These are phyloP conservation scores for Coleophora deauratella DNA, from an alignment of 2,888 invertebrate genomes.

Conservation along the genomic window DNA sequence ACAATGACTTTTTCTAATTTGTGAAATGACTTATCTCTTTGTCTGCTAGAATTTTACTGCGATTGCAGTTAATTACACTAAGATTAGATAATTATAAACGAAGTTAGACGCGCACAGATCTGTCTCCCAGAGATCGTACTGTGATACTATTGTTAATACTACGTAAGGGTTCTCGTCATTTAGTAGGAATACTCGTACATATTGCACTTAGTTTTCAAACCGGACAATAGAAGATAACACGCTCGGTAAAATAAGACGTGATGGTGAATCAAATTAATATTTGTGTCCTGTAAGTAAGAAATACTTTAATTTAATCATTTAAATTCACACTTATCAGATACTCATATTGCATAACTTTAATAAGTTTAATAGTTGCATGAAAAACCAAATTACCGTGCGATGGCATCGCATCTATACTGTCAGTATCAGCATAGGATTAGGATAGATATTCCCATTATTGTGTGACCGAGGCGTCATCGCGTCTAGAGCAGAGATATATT, in stretches of 20 bases:
- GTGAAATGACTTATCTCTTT: background rate
- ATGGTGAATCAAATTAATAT: constrained; percentile 38
- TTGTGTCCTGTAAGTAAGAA: constrained; percentile 33
- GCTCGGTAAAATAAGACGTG: too few relatives aligned
- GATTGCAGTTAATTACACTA: constrained; percentile 23
- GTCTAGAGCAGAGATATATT: too few relatives aligned
- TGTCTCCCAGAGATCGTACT: background rate
- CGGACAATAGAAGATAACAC: too few relatives aligned
- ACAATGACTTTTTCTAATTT: too few relatives aligned
- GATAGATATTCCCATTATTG: too few relatives aligned
- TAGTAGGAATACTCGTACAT: background rate
- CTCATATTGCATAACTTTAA: too few relatives aligned
- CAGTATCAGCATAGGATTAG: too few relatives aligned
- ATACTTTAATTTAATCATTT: background rate
- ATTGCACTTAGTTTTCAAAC: background rate
- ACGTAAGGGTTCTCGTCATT: background rate
- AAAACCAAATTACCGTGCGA: too few relatives aligned
- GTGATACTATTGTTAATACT: background rate
- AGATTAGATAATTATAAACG: constrained; percentile 32
- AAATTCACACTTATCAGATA: too few relatives aligned
- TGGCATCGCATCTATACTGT: too few relatives aligned
- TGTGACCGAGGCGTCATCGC: too few relatives aligned
- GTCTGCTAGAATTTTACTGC: background rate
- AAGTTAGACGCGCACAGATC: constrained; percentile 2
- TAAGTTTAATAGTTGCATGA: too few relatives aligned